Evolutionary conservation across 2,113 vertebrate genomes (phyloP).

Genomic region (Tylochromis polylepis): DNA sequence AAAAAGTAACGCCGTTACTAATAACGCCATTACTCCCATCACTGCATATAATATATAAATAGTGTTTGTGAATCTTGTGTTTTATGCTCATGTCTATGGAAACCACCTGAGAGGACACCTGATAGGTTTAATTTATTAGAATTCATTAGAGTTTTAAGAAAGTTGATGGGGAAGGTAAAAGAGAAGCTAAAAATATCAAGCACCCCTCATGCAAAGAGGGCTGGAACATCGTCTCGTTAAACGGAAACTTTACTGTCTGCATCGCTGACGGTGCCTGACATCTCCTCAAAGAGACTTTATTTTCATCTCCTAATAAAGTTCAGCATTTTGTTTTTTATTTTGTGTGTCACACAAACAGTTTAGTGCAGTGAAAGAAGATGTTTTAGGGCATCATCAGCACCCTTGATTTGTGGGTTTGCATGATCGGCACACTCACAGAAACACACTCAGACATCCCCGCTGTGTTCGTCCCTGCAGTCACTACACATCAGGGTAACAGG

Average conservation of each 20-base stretch:
- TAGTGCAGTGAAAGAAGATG: background rate
- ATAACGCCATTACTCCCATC: no score
- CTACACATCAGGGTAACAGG: background rate
- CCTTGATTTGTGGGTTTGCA: background rate
- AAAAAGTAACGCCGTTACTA: no score
- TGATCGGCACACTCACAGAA: background rate
- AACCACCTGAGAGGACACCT: accelerated
- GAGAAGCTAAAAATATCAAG: background rate
- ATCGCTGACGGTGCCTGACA: background rate
- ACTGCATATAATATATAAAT: background rate
- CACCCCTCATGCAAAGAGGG: background rate
- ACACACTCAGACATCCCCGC: background rate
- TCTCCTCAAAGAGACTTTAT: background rate
- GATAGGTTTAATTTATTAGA: background rate
- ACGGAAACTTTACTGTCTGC: background rate
- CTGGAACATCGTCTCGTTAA: background rate
- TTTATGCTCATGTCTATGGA: background rate
- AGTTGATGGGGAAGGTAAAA: background rate
- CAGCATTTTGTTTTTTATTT: background rate
- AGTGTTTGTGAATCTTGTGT: background rate
- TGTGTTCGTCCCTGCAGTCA: constrained; percentile 1
- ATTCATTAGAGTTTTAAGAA: background rate
- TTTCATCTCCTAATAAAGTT: background rate
- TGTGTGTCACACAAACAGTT: background rate
- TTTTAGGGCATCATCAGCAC: constrained; percentile 8